phyloP scores from a whole-genome alignment of 2,797 vertebrate species.

The Clarias platycephalus region DNA sequence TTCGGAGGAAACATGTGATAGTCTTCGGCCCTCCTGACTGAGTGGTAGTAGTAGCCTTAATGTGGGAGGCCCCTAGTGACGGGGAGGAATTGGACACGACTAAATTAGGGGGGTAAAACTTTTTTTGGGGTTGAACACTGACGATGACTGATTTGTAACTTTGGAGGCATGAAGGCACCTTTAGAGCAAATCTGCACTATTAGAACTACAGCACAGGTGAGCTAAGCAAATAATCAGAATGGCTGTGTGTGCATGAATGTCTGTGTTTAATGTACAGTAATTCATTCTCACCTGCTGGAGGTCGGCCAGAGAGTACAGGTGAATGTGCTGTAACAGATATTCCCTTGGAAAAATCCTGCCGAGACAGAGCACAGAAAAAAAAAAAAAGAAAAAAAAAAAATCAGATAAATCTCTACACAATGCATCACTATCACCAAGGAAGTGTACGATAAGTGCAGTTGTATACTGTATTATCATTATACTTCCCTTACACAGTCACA shows the following conservation, averaged over 20 bases:
- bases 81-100: too few species aligned
- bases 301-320: slow-evolving; percentile 94
- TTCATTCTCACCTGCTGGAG: slow-evolving; percentile 88
- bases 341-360: slow-evolving; percentile 94
- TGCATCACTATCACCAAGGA: not conserved
- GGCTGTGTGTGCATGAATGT: not conserved
- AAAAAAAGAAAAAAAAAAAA: not conserved
- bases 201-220: not conserved
- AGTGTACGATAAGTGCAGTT: not conserved
- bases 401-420: not conserved
- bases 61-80: too few species aligned
- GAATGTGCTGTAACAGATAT: slow-evolving; percentile 96
- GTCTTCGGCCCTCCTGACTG: too few species aligned
- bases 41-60: too few species aligned
- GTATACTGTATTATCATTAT: not conserved
- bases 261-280: not conserved
- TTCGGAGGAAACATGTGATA: too few species aligned
- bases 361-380: slow-evolving; percentile 1
- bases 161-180: not conserved
- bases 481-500: not conserved
- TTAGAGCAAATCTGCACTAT: not conserved
- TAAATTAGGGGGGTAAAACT: too few species aligned
- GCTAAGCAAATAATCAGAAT: not conserved
- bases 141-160: not conserved
- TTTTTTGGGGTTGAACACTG: not conserved